A percentile compares a stretch with the other conserved stretches of the same genome.
Evolutionary conservation across 2,113 vertebrate species (phyloP).

Genomic region (Melanocharis versteri): DNA sequence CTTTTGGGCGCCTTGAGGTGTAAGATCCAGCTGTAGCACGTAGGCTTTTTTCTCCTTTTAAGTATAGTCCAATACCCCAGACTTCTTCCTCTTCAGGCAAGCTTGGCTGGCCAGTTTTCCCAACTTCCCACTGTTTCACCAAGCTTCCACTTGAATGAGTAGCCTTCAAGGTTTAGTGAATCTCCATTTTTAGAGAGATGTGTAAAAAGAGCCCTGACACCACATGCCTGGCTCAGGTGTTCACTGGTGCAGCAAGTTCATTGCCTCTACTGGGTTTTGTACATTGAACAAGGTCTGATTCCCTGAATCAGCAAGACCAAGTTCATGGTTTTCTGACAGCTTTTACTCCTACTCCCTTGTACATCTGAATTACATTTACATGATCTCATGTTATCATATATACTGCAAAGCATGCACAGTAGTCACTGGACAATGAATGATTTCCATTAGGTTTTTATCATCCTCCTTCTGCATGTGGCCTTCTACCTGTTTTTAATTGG

Average conservation of each 20-base stretch:
- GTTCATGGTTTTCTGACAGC: neutral
- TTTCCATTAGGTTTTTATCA: neutral
- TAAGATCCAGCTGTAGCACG: neutral
- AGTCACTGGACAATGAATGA: neutral
- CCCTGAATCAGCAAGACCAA: neutral
- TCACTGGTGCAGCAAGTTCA: neutral
- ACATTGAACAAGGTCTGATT: neutral
- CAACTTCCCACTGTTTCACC: neutral
- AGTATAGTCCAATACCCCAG: neutral
- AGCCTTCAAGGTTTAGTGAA: neutral
- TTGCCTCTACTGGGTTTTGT: neutral
- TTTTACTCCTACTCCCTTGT: neutral
- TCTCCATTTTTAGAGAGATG: neutral
- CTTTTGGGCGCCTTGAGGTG: neutral
- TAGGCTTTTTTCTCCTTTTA: conserved; percentile 9
- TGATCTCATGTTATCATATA: neutral
- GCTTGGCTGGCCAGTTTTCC: neutral
- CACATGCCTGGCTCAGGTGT: neutral
- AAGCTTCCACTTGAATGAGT: neutral
- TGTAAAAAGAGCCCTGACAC: neutral
- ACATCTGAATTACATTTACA: neutral
- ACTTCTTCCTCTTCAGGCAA: neutral
- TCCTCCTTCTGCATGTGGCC: neutral
- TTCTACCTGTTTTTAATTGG: neutral
- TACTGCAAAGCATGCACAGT: neutral